phyloP scores from a whole-genome alignment of 2,113 vertebrate genomes.

The Leuciscus idus region DNA sequence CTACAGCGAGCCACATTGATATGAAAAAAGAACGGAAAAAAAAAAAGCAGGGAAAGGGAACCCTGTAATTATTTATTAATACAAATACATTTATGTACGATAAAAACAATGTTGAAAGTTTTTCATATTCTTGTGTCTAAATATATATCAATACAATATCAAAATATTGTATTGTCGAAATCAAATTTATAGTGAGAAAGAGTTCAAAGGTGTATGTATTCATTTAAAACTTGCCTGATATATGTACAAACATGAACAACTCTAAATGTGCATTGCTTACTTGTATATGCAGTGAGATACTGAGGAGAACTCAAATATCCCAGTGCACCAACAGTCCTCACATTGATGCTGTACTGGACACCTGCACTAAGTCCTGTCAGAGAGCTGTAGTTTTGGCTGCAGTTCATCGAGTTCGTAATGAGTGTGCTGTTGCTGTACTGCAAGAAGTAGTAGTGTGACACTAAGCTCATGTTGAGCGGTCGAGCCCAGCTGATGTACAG shows the following conservation, averaged over 20 bases:
- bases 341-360: conserved; percentile 35
- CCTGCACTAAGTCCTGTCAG: conserved; percentile 26
- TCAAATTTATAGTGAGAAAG: neutral
- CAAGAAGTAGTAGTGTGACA: neutral
- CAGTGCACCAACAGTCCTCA: conserved; percentile 41
- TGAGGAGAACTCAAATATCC: conserved; percentile 30
- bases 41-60: too few relatives aligned
- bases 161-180: neutral
- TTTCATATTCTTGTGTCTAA: too few relatives aligned
- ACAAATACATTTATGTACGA: too few relatives aligned
- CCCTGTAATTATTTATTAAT: too few relatives aligned
- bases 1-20: neutral
- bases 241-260: neutral
- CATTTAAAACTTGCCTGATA: too few relatives aligned
- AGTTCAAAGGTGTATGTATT: neutral
- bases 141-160: too few relatives aligned
- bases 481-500: conserved; percentile 39
- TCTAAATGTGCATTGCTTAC: conserved; percentile 23
- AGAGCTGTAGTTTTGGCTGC: neutral
- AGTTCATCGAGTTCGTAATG: neutral
- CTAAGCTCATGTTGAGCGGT: conserved; percentile 33
- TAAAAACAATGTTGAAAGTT: too few relatives aligned
- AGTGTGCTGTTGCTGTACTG: neutral
- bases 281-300: conserved; percentile 10
- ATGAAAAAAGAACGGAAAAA: neutral